phyloP scores from a whole-genome alignment of 2,113 vertebrate species.

The Mionectes macconnelli region DNA sequence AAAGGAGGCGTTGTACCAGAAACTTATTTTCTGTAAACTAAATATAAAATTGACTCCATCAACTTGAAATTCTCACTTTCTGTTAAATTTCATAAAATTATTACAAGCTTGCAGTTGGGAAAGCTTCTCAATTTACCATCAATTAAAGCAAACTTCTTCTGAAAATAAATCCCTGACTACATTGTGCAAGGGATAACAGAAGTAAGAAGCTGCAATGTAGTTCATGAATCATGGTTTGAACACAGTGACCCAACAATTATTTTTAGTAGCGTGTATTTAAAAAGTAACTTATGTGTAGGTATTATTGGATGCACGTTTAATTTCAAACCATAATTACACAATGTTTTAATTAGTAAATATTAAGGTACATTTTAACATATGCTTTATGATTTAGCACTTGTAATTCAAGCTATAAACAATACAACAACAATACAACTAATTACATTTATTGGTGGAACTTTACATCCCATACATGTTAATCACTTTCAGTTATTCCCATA shows the following conservation, averaged over 20 bases:
- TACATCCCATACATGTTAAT: conserved; percentile 20
- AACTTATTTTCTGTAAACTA: conserved; percentile 61
- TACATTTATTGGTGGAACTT: conserved; percentile 28
- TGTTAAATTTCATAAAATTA: conserved; percentile 47
- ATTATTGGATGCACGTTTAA: conserved; percentile 14
- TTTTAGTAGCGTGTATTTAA: not conserved
- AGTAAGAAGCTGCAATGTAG: conserved; percentile 13
- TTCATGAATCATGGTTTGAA: conserved; percentile 40
- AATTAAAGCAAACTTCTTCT: conserved; percentile 42
- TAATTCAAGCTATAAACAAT: conserved; percentile 32
- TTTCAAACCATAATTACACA: conserved; percentile 17
- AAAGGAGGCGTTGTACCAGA: conserved; percentile 53
- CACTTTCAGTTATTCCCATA: conserved; percentile 17
- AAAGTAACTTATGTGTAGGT: conserved; percentile 17
- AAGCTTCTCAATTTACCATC: conserved; percentile 35
- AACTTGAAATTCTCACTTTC: conserved; percentile 53
- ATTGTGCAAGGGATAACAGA: conserved; percentile 11
- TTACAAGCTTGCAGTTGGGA: conserved; percentile 27
- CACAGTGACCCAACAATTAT: conserved; percentile 18
- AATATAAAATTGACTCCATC: conserved; percentile 55
- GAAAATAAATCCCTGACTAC: conserved; percentile 54
- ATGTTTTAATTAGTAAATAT: conserved; percentile 48
- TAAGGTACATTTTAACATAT: conserved; percentile 11
- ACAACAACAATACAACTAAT: conserved; percentile 14
- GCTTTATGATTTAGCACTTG: not conserved